phyloP scores from a whole-genome alignment of 1,140 invertebrate genomes.

The Octopus bimaculoides region DNA sequence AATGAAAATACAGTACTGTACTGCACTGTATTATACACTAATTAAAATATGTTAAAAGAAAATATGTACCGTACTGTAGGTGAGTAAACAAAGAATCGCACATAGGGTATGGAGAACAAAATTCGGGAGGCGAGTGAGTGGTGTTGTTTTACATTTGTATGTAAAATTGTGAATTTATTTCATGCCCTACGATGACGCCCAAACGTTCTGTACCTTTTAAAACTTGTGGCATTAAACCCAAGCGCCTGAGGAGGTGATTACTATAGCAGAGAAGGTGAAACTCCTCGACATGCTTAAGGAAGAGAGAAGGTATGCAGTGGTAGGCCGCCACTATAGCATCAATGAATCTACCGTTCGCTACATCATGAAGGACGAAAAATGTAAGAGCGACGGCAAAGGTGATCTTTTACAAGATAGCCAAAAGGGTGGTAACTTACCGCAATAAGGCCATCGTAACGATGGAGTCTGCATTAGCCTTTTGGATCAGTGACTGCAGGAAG shows the following conservation, averaged over 20 bases:
- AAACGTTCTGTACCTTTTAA: background rate
- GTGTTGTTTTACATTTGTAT: no score
- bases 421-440: background rate
- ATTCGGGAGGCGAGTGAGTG: no score
- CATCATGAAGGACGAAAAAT: background rate
- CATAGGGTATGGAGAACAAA: no score
- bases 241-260: background rate
- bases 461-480: background rate
- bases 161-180: background rate
- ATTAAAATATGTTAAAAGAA: no score
- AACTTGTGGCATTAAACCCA: background rate
- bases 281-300: background rate
- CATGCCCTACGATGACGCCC: background rate
- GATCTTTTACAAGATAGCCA: background rate
- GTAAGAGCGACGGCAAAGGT: background rate
- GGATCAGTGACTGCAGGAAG: background rate
- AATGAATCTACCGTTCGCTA: constrained; percentile 4
- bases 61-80: no score
- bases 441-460: background rate
- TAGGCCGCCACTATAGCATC: background rate
- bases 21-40: no score
- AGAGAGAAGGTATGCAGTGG: background rate
- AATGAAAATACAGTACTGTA: no score
- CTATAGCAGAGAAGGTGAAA: background rate
- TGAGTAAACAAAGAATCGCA: no score